These are phyloP conservation scores for Venustaconcha ellipsiformis DNA, from an alignment of 1,140 invertebrate genomes.

Conservation along the genomic window DNA sequence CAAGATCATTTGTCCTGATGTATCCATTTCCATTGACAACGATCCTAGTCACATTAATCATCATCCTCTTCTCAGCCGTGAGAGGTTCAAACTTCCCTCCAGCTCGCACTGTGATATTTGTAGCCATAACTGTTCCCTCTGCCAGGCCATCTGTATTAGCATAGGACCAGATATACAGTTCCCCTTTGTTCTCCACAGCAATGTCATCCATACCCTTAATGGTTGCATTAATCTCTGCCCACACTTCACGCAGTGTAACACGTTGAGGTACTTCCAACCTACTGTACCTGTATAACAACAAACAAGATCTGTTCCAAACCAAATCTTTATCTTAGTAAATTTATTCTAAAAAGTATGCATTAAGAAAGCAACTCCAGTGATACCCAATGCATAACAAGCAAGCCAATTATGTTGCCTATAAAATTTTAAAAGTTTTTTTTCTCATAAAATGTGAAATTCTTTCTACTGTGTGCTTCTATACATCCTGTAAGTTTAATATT, in stretches of 20 bases:
- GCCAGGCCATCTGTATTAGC: slow-evolving; percentile 39
- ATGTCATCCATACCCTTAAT: slow-evolving; percentile 44
- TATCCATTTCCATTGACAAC: slow-evolving; percentile 53
- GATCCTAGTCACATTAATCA: slow-evolving; percentile 34
- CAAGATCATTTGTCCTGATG: slow-evolving; percentile 48
- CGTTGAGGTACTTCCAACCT: slow-evolving; percentile 39
- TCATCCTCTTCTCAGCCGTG: slow-evolving; percentile 35
- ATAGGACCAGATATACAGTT: slow-evolving; percentile 54
- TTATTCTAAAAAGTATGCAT: no score
- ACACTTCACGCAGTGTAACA: slow-evolving; percentile 51
- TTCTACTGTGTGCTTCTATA: no score
- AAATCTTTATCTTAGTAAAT: no score
- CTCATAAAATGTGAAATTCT: no score
- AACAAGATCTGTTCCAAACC: no score
- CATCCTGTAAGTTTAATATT: no score
- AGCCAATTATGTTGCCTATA: no score
- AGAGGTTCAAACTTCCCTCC: slow-evolving; percentile 53
- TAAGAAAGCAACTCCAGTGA: no score
- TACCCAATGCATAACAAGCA: no score
- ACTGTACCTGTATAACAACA: slow-evolving; percentile 28
- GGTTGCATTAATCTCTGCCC: slow-evolving; percentile 54
- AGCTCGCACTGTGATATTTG: slow-evolving; percentile 50
- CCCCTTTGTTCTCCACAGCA: slow-evolving; percentile 48
- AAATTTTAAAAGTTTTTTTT: no score
- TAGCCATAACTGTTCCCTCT: slow-evolving; percentile 37